Percentiles rank a stretch among this genome's conserved stretches.
Evolutionary conservation across 2,113 vertebrate genomes (phyloP).

Genomic region (Phyllopteryx taeniolatus): DNA sequence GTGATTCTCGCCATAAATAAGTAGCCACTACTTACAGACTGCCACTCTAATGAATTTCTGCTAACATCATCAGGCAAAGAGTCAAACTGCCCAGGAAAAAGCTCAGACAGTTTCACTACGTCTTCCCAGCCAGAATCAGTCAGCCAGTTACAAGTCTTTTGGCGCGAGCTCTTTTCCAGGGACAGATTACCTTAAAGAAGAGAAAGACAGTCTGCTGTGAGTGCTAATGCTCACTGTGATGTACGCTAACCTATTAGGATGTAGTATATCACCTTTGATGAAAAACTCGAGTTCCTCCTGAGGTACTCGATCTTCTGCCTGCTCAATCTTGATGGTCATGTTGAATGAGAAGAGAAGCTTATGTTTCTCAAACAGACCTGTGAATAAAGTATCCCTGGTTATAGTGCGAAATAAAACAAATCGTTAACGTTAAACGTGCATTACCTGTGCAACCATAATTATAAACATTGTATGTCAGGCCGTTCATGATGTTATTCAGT

Average conservation of each 20-base stretch:
- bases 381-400: neutral
- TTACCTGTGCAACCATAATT: constrained; percentile 93
- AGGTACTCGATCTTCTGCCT: constrained; percentile 80
- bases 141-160: constrained; percentile 84
- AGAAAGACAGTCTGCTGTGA: neutral
- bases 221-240: neutral
- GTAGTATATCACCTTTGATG: constrained; percentile 81
- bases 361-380: constrained; percentile 93
- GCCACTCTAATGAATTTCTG: constrained; percentile 76
- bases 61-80: constrained; percentile 82
- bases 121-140: constrained; percentile 95
- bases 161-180: constrained; percentile 83
- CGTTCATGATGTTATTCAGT: constrained; percentile 85
- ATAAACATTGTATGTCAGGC: constrained; percentile 85
- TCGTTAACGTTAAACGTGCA: no score
- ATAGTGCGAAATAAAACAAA: neutral
- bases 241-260: neutral
- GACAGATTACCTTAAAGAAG: constrained; percentile 83
- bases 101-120: constrained; percentile 79
- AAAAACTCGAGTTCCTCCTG: constrained; percentile 96
- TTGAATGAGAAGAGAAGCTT: constrained; percentile 93
- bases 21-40: constrained; percentile 72
- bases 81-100: constrained; percentile 79
- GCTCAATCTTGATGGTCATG: constrained; percentile 92
- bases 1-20: no score